Evolutionary conservation across 2,888 invertebrate species (phyloP).

Genomic region (Crepidodera aurea): DNA sequence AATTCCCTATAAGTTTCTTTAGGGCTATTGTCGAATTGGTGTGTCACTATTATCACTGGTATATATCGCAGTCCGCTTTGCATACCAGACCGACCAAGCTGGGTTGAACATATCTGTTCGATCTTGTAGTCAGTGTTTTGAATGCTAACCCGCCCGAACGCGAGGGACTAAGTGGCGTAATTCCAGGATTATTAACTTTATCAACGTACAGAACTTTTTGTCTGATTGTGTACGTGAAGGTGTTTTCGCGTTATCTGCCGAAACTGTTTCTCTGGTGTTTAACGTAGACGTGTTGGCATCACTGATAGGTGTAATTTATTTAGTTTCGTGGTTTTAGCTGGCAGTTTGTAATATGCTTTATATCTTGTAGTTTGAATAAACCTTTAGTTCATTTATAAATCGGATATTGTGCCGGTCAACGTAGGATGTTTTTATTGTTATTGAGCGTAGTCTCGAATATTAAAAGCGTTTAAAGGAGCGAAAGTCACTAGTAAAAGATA

Average conservation of each 20-base stretch:
- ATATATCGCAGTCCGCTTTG: constrained; percentile 31
- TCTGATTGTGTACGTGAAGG: constrained; percentile 22
- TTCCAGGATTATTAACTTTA: constrained; percentile 31
- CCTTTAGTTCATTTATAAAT: too few species aligned
- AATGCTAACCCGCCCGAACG: constrained; percentile 10
- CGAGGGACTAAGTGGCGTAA: constrained; percentile 22
- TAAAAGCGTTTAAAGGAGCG: too few species aligned
- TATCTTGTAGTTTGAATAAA: too few species aligned
- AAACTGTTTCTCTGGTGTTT: constrained; percentile 4
- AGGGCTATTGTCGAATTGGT: constrained; percentile 7
- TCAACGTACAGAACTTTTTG: constrained; percentile 30
- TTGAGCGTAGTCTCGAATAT: too few species aligned
- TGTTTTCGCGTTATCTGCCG: constrained; percentile 17
- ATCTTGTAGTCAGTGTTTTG: constrained; percentile 25
- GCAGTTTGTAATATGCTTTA: too few species aligned
- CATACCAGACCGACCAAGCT: constrained; percentile 16
- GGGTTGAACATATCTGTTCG: constrained; percentile 24
- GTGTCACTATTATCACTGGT: constrained; percentile 29
- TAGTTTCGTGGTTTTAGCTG: neutral
- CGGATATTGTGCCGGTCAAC: too few species aligned
- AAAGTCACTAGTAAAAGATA: too few species aligned
- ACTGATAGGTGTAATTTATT: neutral
- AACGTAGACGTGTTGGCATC: neutral
- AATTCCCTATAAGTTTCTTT: neutral
- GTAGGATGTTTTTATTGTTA: too few species aligned